phyloP scores from a whole-genome alignment of 2,888 invertebrate genomes.

The Athalia rosae region DNA sequence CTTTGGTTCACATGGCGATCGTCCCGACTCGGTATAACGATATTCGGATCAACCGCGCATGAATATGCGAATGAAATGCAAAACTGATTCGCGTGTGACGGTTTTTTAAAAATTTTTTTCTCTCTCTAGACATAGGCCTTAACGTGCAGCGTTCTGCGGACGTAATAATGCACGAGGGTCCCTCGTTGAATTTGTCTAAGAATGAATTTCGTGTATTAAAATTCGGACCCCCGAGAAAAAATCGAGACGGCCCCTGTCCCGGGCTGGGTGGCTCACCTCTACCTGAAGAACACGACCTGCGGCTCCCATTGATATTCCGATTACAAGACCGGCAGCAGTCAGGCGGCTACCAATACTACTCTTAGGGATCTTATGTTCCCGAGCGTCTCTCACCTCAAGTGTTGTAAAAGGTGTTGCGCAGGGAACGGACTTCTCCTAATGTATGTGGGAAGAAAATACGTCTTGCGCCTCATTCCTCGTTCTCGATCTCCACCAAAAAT shows the following conservation, averaged over 20 bases:
- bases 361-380: background rate
- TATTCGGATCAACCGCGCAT: no score
- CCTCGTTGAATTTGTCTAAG: background rate
- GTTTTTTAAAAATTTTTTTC: background rate
- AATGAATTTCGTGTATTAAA: slow-evolving; percentile 24
- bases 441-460: slow-evolving; percentile 35
- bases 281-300: background rate
- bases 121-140: no score
- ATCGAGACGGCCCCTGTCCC: slow-evolving; percentile 10
- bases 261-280: slow-evolving; percentile 1
- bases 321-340: slow-evolving; percentile 42
- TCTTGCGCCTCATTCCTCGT: background rate
- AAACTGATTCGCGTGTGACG: background rate
- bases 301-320: slow-evolving; percentile 41
- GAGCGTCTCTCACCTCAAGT: slow-evolving; percentile 3
- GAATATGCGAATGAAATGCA: background rate
- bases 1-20: no score
- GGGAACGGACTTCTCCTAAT: slow-evolving; percentile 14
- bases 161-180: background rate
- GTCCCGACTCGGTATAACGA: no score
- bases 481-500: background rate
- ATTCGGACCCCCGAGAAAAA: slow-evolving; percentile 9
- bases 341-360: slow-evolving; percentile 4
- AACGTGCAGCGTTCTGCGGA: background rate
- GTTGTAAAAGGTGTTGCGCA: slow-evolving; percentile 38